These are phyloP conservation scores for Ceratitis capitata DNA, from an alignment of 1,140 invertebrate species.

Conservation along the genomic window DNA sequence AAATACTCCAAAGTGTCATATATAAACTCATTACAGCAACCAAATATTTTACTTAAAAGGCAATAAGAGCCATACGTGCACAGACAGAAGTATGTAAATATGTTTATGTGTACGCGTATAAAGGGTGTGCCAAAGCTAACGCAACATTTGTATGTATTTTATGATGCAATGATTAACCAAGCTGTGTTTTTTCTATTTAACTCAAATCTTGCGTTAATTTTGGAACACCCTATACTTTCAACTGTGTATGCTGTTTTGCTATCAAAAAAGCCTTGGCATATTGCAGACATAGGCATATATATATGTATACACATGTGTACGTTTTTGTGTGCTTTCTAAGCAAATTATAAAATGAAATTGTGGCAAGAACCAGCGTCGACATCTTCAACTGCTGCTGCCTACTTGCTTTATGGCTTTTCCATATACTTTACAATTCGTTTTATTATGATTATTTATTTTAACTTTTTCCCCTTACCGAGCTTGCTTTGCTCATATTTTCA, in stretches of 20 bases:
- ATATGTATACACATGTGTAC: background rate
- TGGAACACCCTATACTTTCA: too few species aligned
- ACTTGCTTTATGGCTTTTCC: background rate
- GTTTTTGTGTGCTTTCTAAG: background rate
- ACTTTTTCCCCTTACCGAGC: background rate
- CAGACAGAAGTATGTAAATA: background rate
- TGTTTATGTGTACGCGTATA: background rate
- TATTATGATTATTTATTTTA: background rate
- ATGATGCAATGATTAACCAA: too few species aligned
- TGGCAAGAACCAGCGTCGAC: background rate
- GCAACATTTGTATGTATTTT: too few species aligned
- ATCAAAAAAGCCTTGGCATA: too few species aligned
- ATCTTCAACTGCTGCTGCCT: background rate
- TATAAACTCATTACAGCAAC: constrained; percentile 18
- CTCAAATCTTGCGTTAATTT: too few species aligned
- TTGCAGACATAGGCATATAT: background rate
- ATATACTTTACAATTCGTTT: background rate
- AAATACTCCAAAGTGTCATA: constrained; percentile 9
- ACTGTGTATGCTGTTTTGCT: too few species aligned
- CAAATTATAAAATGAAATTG: constrained; percentile 22
- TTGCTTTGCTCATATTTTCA: constrained; percentile 11
- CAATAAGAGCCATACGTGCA: background rate
- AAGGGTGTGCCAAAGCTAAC: too few species aligned
- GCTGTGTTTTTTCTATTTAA: too few species aligned
- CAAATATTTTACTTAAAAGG: background rate